A percentile compares a stretch with the other conserved stretches of the same genome.
These are phyloP conservation scores for Eudemis profundana DNA, from an alignment of 2,888 invertebrate genomes.

Conservation along the genomic window DNA sequence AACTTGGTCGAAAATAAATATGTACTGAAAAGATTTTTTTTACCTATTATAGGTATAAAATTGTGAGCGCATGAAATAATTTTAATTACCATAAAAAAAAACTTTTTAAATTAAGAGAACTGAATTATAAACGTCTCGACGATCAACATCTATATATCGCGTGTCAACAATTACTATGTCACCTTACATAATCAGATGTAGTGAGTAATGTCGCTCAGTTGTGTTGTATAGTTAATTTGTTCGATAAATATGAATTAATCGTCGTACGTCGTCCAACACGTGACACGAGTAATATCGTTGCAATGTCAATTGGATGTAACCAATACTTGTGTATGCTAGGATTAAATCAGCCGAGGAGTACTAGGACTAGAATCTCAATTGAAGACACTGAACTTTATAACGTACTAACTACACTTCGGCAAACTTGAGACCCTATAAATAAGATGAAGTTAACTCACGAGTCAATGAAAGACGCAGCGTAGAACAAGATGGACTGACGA, in stretches of 20 bases:
- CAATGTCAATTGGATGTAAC: constrained; percentile 76
- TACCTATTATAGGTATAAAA: too few species aligned
- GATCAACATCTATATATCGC: constrained; percentile 3
- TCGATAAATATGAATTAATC: constrained; percentile 82
- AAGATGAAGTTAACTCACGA: too few species aligned
- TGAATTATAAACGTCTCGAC: background rate
- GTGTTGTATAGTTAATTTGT: constrained; percentile 70
- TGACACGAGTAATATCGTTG: constrained; percentile 67
- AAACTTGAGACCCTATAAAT: too few species aligned
- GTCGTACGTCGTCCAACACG: constrained; percentile 60
- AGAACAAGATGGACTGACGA: too few species aligned
- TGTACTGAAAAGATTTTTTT: too few species aligned
- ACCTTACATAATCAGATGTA: constrained; percentile 51
- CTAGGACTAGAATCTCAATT: constrained; percentile 56
- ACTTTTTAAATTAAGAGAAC: too few species aligned
- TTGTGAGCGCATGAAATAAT: too few species aligned
- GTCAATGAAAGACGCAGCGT: too few species aligned
- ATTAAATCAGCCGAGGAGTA: constrained; percentile 36
- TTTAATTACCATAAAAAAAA: too few species aligned
- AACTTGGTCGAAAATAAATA: too few species aligned
- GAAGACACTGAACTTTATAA: constrained; percentile 14
- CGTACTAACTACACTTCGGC: background rate
- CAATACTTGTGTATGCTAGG: constrained; percentile 46
- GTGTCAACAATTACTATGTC: constrained; percentile 8
- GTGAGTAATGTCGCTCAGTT: constrained; percentile 44